Evolutionary conservation across 2,888 invertebrate species (phyloP).

Genomic region (Ramazzottius varieornatus): DNA sequence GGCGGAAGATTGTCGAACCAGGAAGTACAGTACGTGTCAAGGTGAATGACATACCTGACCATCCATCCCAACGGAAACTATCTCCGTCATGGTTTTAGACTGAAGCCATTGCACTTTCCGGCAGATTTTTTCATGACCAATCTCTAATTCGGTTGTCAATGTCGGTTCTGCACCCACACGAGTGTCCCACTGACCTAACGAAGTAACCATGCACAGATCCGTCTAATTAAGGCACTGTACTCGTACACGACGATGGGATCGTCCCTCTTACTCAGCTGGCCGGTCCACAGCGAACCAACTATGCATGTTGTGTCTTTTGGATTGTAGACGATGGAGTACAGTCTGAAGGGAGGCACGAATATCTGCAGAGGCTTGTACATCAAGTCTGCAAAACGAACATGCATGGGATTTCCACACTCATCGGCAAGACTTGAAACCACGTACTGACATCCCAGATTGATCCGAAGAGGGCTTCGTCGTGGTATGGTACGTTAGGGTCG

Average conservation of each 20-base stretch:
- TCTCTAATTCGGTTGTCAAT: neutral
- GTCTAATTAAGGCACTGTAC: neutral
- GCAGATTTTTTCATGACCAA: neutral
- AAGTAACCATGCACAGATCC: neutral
- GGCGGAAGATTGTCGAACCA: neutral
- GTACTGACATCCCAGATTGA: neutral
- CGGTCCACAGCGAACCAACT: neutral
- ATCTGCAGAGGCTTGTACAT: neutral
- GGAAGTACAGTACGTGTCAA: neutral
- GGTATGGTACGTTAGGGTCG: neutral
- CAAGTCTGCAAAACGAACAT: neutral
- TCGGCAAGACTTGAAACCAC: too few species aligned
- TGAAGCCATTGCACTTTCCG: conserved; percentile 3
- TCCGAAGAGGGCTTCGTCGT: neutral
- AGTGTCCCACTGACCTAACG: neutral
- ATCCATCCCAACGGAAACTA: conserved; percentile 1
- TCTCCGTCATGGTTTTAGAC: conserved; percentile 1
- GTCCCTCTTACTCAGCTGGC: neutral
- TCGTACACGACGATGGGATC: neutral
- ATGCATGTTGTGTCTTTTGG: neutral
- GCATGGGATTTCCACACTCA: neutral
- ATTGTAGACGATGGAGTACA: neutral
- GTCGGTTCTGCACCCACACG: neutral
- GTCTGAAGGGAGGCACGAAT: neutral
- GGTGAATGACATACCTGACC: neutral